Conservation (phyloP, 2,797 vertebrate genomes). For the Sebastes nivosus region DNA sequence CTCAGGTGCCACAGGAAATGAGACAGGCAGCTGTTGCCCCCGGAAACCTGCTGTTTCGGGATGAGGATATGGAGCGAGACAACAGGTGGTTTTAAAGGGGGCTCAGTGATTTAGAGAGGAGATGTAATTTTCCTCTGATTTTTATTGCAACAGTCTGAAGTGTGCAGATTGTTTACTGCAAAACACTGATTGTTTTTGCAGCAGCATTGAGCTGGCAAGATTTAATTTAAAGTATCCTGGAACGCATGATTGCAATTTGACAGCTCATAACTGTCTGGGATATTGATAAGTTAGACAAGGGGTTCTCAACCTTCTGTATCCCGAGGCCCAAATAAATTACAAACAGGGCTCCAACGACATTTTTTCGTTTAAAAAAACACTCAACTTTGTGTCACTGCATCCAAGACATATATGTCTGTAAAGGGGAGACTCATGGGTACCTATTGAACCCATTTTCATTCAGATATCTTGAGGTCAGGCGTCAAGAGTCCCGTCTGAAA, state of each 20-base stretch:
- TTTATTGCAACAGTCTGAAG: too few relatives aligned
- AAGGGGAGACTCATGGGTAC: too few relatives aligned
- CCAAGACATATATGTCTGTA: too few relatives aligned
- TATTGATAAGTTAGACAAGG: too few relatives aligned
- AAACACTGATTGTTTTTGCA: not conserved
- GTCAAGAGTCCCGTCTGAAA: too few relatives aligned
- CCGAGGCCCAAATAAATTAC: too few relatives aligned
- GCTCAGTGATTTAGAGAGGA: not conserved
- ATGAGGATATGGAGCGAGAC: not conserved
- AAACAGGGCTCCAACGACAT: too few relatives aligned
- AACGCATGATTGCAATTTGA: not conserved
- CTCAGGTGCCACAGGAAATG: not conserved
- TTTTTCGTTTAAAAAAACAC: too few relatives aligned
- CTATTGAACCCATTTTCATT: too few relatives aligned
- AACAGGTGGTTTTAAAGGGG: conserved; percentile 21
- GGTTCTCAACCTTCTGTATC: too few relatives aligned
- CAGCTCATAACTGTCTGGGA: not conserved
- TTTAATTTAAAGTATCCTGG: not conserved
- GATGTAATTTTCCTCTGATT: not conserved
- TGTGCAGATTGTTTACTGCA: not conserved
- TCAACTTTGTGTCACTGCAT: too few relatives aligned
- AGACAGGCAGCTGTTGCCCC: not conserved
- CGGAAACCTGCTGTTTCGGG: not conserved
- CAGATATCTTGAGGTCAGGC: too few relatives aligned
- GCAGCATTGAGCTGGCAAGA: not conserved